Percentiles rank a stretch among this genome's conserved stretches.
Evolutionary conservation across 1,140 invertebrate species (phyloP).

Genomic region (Platorchestia sp.): DNA sequence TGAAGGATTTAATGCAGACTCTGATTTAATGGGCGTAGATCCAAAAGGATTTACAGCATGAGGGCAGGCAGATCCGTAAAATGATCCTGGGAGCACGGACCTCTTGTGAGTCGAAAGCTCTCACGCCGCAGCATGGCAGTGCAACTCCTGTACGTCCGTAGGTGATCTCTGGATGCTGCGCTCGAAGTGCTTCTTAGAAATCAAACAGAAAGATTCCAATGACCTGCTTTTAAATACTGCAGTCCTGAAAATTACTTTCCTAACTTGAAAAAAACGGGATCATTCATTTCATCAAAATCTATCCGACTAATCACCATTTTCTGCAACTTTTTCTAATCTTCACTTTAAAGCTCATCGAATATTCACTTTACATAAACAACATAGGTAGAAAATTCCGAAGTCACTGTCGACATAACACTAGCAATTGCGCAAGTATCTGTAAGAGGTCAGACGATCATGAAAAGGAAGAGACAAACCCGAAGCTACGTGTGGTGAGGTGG

Average conservation of each 20-base stretch:
- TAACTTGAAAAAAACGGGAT: too few relatives aligned
- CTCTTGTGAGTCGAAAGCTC: not conserved
- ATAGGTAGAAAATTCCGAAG: too few relatives aligned
- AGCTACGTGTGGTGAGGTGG: too few relatives aligned
- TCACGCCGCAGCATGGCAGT: not conserved
- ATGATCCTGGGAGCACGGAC: constrained; percentile 15
- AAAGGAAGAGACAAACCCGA: too few relatives aligned
- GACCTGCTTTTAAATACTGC: not conserved
- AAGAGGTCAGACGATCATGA: too few relatives aligned
- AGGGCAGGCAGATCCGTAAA: not conserved
- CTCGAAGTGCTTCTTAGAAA: not conserved
- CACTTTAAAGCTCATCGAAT: too few relatives aligned
- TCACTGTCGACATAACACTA: too few relatives aligned
- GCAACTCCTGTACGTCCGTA: not conserved
- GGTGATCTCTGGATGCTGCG: not conserved
- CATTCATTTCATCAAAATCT: too few relatives aligned
- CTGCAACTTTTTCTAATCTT: too few relatives aligned
- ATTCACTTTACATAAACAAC: too few relatives aligned
- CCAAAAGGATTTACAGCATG: not conserved
- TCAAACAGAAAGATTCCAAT: not conserved
- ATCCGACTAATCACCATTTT: too few relatives aligned
- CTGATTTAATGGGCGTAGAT: constrained; percentile 13
- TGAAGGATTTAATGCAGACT: constrained; percentile 32
- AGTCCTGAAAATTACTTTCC: not conserved
- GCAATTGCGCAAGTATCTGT: too few relatives aligned